Conservation (phyloP, 2,888 invertebrate species). For the Neelides folsomi region DNA sequence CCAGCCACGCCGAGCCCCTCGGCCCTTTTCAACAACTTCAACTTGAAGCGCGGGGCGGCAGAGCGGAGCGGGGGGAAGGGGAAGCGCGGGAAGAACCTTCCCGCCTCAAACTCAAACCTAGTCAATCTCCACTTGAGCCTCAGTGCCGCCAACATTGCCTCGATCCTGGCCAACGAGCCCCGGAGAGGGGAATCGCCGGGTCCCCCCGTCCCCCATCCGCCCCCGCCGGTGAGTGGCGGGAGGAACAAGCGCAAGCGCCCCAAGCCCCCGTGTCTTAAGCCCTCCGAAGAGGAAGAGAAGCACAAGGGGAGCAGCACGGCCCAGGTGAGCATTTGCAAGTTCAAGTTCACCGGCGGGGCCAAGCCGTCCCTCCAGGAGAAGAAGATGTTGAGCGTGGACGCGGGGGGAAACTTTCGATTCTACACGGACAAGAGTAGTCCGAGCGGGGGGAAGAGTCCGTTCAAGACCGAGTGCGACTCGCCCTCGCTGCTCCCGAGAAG, state of each 20-base stretch:
- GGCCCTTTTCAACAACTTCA: conserved; percentile 14
- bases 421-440: conserved; percentile 40
- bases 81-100: too few species aligned
- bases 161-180: background rate
- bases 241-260: conserved; percentile 2
- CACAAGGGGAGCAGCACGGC: conserved; percentile 45
- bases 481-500: conserved; percentile 26
- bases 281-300: conserved; percentile 52
- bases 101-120: too few species aligned
- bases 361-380: conserved; percentile 79
- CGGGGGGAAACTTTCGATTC: conserved; percentile 74
- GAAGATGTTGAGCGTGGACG: conserved; percentile 79
- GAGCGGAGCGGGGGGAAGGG: too few species aligned
- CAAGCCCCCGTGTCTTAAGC: background rate
- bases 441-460: background rate
- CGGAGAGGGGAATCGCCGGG: background rate
- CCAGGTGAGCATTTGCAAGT: conserved; percentile 74
- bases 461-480: conserved; percentile 10
- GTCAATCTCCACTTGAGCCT: too few species aligned
- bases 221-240: conserved; percentile 9
- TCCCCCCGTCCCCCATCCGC: background rate
- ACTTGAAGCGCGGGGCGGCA: conserved; percentile 6
- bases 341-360: conserved; percentile 82
- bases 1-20: conserved; percentile 5
- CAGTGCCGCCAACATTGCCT: too few species aligned